A percentile compares a stretch with the other conserved stretches of the same genome.
Evolutionary conservation across 2,888 invertebrate species (phyloP).

Genomic region (Caenorhabditis drosophilae): DNA sequence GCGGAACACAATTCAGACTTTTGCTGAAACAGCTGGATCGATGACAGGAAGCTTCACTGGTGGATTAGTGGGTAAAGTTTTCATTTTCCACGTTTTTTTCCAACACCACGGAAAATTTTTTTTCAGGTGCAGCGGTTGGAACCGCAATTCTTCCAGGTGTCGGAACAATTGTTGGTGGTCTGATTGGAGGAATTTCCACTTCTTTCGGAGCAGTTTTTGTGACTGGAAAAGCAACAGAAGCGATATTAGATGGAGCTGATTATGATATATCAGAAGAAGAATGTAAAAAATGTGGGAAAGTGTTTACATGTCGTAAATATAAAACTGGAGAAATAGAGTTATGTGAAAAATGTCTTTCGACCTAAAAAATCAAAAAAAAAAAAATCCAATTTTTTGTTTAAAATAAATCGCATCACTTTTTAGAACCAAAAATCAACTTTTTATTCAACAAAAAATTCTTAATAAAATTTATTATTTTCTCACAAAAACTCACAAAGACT

Average conservation of each 20-base stretch:
- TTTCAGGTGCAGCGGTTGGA: conserved; percentile 19
- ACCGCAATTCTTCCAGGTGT: conserved; percentile 23
- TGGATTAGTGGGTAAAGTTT: conserved; percentile 15
- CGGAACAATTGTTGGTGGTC: conserved; percentile 21
- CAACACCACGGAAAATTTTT: neutral
- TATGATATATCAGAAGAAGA: neutral
- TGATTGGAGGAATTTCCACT: conserved; percentile 14
- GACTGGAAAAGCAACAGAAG: neutral
- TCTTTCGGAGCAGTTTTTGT: neutral
- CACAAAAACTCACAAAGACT: too few relatives aligned
- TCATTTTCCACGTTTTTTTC: neutral
- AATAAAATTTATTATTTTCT: too few relatives aligned
- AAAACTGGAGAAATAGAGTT: neutral
- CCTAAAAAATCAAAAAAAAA: too few relatives aligned
- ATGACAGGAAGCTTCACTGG: conserved; percentile 12
- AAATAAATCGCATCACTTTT: too few relatives aligned
- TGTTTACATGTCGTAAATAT: neutral
- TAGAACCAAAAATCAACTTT: too few relatives aligned
- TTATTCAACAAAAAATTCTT: too few relatives aligned
- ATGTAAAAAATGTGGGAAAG: neutral
- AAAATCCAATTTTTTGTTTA: too few relatives aligned
- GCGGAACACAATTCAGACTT: neutral
- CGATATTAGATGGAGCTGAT: neutral
- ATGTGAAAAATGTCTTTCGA: neutral
- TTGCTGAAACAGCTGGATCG: conserved; percentile 6